Evolutionary conservation across 2,113 vertebrate species (phyloP).

Genomic region (Nerophis lumbriciformis): DNA sequence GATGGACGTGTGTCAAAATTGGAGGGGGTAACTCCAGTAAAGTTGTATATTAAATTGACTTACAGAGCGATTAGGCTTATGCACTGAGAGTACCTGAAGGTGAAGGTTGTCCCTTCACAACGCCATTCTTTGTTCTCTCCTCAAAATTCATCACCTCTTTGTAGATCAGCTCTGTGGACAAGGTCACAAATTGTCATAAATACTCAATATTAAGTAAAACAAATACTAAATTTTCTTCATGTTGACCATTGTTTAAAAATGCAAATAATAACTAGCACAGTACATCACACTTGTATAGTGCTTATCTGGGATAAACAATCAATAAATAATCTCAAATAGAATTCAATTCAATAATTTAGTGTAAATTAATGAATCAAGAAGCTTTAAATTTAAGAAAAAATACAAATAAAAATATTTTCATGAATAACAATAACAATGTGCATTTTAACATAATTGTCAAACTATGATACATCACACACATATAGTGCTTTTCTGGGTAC

Average conservation of each 20-base stretch:
- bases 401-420: not conserved
- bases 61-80: constrained; percentile 80
- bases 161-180: constrained; percentile 94
- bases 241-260: too few species aligned
- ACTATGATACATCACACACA: too few species aligned
- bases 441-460: not conserved
- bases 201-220: not conserved
- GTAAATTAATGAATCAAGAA: too few species aligned
- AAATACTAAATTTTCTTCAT: not conserved
- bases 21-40: constrained; percentile 56
- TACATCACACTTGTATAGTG: not conserved
- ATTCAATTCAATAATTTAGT: too few species aligned
- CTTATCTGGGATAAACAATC: too few species aligned
- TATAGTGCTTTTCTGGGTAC: not conserved
- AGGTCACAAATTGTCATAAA: not conserved
- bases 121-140: constrained; percentile 98
- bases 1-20: constrained; percentile 55
- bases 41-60: constrained; percentile 71
- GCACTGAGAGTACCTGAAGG: constrained; percentile 99
- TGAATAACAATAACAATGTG: not conserved
- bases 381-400: too few species aligned
- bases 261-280: not conserved
- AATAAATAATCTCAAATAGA: too few species aligned
- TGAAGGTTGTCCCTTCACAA: constrained; percentile 99
- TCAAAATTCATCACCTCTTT: constrained; percentile 99